Base-by-base conservation (phyloP, 2,797 vertebrate genomes). In the Falco cherrug region DNA sequence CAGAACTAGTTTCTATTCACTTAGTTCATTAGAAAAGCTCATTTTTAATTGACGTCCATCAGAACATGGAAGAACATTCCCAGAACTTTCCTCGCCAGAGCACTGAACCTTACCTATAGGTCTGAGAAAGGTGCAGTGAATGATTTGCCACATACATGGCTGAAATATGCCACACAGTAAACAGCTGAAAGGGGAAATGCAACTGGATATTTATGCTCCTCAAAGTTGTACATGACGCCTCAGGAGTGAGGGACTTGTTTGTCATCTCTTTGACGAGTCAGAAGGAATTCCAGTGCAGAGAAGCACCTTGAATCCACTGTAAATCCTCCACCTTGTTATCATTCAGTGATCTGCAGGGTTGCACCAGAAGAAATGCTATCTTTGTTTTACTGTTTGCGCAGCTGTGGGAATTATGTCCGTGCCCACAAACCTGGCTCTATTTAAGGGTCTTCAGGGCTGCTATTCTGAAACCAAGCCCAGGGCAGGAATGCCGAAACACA, bases 251-350 rank as follows among this genome's bases (percentile, higher is more conserved):
- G 89, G 92, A 86, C 94, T 93, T 97, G 87, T 96, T 97, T 97
- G 97, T 97, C 94, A 96, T 95, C 29, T 89, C 84, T 94, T 87
- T 96, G 94, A 94, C 2, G 13, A 92, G 89, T 90, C 56, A 84
- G 90, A 97, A 96, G 84, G 93, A 95, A 87, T 95, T 97, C 82
- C 91, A 89, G 79, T 95, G 92, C 47, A 79, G 90, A 96, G 87
- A 87, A 95, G 75, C 61, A 85, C 75, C 91, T 91, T 92, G 77
- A 94, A 93, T 95, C 91, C 85, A 93, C 80, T 93, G 91, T 97
- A 97, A 98, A 96, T 97, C 74, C 33, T 96, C 91, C 13, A 11
- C 71, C 92, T 97, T 93, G 81, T 96, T 97, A 97, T 96, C 96
- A 85, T 95, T 94, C 95, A 96, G 95, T 1, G 12, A 96, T 95